Base-by-base conservation (phyloP, 2,888 invertebrate genomes). In the Polia nebulosa region DNA sequence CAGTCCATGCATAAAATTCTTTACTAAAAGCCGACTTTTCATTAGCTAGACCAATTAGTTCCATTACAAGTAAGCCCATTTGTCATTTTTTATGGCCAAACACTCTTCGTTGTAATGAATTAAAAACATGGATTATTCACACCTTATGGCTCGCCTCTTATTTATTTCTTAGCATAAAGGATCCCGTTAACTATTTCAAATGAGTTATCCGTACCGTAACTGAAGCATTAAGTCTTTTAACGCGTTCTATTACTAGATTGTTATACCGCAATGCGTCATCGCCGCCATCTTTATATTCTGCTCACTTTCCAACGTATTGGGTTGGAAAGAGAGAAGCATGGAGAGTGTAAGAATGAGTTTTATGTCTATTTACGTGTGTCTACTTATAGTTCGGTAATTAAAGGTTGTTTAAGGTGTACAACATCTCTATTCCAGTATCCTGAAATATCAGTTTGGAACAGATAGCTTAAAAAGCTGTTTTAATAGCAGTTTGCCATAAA, bases 311-410 rank as follows among this genome's bases (percentile, higher is more conserved):
- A 70, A 80, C 73, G 3, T 66, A 67, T 27, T 41, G n/a, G 3
- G 60, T 72, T 68, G 75, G 85, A 89, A 75, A 81, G 84, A 78
- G 87, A 88, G 55, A 56, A 51, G 11, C 15, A 8, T 36, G 58
- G 62, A 69, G 81, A 67, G 72, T 81, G 80, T 78, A 80, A 85
- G 86, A 88, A 90, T 84, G 81, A 84, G 77, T 84, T 87, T 90
- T 89, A 89, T 86, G 86, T 86, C 87, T 90, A 88, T 91, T 91
- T 89, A 88, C 83, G 87, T 87, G 78, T 86, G 83, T 82, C 86
- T 89, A 85, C 85, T 85, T 88, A 82, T 76, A 75, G 72, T 74
- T 58, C 44, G 36, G 67, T 67, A 65, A 78, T 85, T 87, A 87
- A 88, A 86, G 82, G 62, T 72, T 78, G 78, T 82, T 80, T 63